Percentiles rank a stretch among this genome's conserved stretches.
Conservation (phyloP, 2,888 invertebrate genomes). For the Megaustenia siamemsis region DNA sequence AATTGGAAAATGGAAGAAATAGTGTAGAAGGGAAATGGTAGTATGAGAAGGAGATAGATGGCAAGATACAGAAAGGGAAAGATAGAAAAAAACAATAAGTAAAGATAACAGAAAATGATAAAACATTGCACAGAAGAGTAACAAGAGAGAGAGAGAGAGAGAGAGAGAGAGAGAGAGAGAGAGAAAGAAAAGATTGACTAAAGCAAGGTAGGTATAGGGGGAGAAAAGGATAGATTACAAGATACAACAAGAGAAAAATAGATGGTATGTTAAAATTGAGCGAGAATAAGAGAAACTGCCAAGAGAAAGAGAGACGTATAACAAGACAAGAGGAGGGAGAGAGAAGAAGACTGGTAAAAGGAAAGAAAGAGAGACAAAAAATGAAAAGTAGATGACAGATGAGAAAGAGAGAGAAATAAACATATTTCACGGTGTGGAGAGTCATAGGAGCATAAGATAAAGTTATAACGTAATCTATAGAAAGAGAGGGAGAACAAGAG, state of each 20-base stretch:
- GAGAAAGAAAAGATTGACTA: background rate
- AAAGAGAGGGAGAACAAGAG: too few species aligned
- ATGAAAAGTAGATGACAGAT: too few species aligned
- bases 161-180: background rate
- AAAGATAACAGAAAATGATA: background rate
- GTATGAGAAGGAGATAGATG: too few species aligned
- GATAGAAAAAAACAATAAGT: background rate
- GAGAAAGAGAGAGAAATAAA: too few species aligned
- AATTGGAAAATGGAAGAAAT: background rate
- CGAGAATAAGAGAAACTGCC: background rate
- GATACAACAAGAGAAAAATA: background rate
- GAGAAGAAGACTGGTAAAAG: too few species aligned
- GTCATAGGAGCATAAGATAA: too few species aligned
- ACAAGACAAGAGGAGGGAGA: too few species aligned
- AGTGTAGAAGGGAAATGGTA: background rate
- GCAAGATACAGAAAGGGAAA: conserved; percentile 6
- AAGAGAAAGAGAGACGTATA: too few species aligned
- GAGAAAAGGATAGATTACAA: background rate
- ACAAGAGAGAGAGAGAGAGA: background rate
- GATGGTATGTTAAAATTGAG: background rate
- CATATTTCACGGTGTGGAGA: too few species aligned
- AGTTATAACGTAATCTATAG: too few species aligned
- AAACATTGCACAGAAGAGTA: background rate
- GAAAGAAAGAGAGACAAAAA: too few species aligned
- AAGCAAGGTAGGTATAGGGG: background rate